Percentiles rank a stretch among this genome's conserved stretches.
Evolutionary conservation across 2,113 vertebrate genomes (phyloP).

Genomic region (Solea solea): DNA sequence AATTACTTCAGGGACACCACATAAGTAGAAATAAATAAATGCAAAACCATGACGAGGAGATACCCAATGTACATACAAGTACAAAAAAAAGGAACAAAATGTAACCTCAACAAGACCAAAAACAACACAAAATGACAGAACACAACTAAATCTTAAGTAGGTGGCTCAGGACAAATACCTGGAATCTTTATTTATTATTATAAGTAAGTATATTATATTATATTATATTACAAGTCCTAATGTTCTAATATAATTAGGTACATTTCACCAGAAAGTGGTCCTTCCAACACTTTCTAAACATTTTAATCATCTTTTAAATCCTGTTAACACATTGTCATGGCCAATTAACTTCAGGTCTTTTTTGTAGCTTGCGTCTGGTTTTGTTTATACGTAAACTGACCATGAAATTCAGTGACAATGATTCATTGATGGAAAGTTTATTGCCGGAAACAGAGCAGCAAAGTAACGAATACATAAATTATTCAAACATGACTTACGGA

Average conservation of each 20-base stretch:
- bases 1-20: not conserved
- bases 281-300: too few relatives aligned
- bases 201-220: too few relatives aligned
- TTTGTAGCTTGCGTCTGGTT: not conserved
- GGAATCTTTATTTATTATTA: not conserved
- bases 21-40: not conserved
- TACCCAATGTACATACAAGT: not conserved
- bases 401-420: slow-evolving; percentile 4
- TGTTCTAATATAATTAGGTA: not conserved
- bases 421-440: not conserved
- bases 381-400: not conserved
- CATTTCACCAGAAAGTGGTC: slow-evolving; percentile 19
- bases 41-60: not conserved
- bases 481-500: not conserved
- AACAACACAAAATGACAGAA: too few relatives aligned
- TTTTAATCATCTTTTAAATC: too few relatives aligned
- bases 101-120: too few relatives aligned
- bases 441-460: not conserved
- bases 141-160: not conserved
- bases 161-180: not conserved
- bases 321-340: not conserved
- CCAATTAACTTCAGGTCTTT: slow-evolving; percentile 16
- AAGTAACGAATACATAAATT: slow-evolving; percentile 20
- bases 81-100: not conserved
- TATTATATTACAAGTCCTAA: not conserved